phyloP scores from a whole-genome alignment of 2,888 invertebrate genomes.

The Fragum whitleyi region DNA sequence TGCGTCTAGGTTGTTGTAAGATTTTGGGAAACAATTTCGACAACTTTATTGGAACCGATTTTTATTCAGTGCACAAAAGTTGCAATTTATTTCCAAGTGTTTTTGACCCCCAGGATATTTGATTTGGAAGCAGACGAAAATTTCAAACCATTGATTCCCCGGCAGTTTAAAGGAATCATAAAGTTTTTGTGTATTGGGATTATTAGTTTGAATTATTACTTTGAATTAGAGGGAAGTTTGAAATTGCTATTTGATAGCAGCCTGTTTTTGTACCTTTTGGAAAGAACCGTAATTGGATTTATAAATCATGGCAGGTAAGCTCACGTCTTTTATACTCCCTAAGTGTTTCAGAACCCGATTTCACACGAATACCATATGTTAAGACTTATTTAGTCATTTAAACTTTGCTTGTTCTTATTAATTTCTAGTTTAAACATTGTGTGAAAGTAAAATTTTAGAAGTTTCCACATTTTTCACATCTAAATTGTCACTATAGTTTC shows the following conservation, averaged over 20 bases:
- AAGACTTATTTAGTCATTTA: too few species aligned
- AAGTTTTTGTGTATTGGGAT: not conserved
- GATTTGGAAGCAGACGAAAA: not conserved
- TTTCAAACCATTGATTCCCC: not conserved
- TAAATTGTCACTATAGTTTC: too few species aligned
- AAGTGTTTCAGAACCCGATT: too few species aligned
- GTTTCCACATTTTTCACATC: too few species aligned
- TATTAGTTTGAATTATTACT: not conserved
- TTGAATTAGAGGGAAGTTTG: not conserved
- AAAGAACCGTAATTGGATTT: not conserved
- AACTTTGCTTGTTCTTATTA: too few species aligned
- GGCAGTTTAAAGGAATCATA: not conserved
- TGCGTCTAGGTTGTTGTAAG: not conserved
- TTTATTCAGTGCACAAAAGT: not conserved
- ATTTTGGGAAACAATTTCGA: not conserved
- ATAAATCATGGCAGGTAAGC: not conserved
- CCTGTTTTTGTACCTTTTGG: not conserved
- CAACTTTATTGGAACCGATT: slow-evolving; percentile 2
- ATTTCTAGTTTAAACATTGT: too few species aligned
- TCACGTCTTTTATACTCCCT: too few species aligned
- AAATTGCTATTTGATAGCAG: not conserved
- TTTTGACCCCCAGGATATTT: not conserved
- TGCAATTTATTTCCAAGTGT: slow-evolving; percentile 1
- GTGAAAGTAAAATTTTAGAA: too few species aligned
- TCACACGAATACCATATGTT: too few species aligned